A percentile compares a stretch with the other conserved stretches of the same genome.
Conservation (phyloP, 2,113 vertebrate genomes). For the Asarcornis scutulata region DNA sequence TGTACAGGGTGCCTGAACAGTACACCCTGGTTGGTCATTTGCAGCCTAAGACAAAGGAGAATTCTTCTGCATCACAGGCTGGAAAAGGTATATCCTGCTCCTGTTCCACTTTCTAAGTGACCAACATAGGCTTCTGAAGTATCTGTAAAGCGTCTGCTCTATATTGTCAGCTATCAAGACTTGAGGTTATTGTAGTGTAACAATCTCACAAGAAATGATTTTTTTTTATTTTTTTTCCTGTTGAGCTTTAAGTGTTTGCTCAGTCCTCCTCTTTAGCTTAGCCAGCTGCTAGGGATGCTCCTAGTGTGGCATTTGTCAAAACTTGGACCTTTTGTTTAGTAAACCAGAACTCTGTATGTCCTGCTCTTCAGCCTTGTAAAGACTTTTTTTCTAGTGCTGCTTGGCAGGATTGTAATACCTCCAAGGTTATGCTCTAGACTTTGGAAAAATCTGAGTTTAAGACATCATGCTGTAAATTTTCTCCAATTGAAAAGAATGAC, state of each 20-base stretch:
- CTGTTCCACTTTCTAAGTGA: neutral
- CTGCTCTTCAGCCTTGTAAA: neutral
- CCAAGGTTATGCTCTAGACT: neutral
- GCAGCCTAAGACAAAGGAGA: constrained; percentile 80
- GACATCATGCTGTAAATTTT: neutral
- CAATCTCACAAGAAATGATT: neutral
- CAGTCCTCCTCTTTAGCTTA: neutral
- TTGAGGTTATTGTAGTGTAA: neutral
- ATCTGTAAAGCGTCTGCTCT: rapidly evolving
- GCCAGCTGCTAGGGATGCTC: neutral
- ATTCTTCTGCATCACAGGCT: constrained; percentile 74
- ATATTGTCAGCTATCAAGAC: neutral
- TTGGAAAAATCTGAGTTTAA: neutral
- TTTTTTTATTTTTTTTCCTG: too few species aligned
- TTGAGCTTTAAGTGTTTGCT: neutral
- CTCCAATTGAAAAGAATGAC: neutral
- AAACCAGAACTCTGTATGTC: neutral
- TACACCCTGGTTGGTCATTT: constrained; percentile 71
- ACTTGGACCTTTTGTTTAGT: neutral
- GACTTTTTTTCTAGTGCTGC: neutral
- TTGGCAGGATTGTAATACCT: neutral
- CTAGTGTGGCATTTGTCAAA: neutral
- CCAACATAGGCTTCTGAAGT: neutral
- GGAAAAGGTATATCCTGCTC: constrained; percentile 78
- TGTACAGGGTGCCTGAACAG: constrained; percentile 79